phyloP scores from a whole-genome alignment of 2,113 vertebrate genomes.

The Origma solitaria region DNA sequence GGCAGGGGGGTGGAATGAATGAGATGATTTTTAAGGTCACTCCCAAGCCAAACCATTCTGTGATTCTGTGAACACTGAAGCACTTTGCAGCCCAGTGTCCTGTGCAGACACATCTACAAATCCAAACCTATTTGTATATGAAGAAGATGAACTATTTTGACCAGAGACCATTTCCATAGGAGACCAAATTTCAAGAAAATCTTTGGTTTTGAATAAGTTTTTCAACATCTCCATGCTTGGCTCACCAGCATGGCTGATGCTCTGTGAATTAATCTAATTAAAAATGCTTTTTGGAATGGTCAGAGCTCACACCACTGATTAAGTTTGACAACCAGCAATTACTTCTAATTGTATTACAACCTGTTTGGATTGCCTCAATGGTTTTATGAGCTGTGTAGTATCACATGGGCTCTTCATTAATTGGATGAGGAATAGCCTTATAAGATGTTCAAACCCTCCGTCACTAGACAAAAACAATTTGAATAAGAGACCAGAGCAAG shows the following conservation, averaged over 20 bases:
- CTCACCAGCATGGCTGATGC: fast-evolving
- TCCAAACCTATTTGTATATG: not conserved
- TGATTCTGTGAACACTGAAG: not conserved
- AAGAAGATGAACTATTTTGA: not conserved
- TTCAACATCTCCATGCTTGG: not conserved
- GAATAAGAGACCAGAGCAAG: not conserved
- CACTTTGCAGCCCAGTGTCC: not conserved
- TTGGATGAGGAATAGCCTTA: not conserved
- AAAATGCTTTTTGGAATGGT: not conserved
- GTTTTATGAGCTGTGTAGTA: slow-evolving; percentile 11
- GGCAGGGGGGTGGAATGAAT: not conserved
- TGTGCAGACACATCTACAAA: not conserved
- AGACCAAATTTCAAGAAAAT: not conserved
- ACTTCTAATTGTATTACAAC: slow-evolving; percentile 49
- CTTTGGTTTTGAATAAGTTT: not conserved
- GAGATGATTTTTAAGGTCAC: not conserved
- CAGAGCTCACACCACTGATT: not conserved
- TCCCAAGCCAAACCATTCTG: not conserved
- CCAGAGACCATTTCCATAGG: not conserved
- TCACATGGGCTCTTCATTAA: slow-evolving; percentile 14
- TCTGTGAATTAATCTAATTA: not conserved
- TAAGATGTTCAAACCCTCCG: not conserved
- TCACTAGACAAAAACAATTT: slow-evolving; percentile 3
- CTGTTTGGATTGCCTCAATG: slow-evolving; percentile 45
- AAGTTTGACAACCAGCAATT: slow-evolving; percentile 44